A percentile compares a stretch with the other conserved stretches of the same genome.
Evolutionary conservation across 2,113 vertebrate species (phyloP).

Genomic region (Semnopithecus entellus): DNA sequence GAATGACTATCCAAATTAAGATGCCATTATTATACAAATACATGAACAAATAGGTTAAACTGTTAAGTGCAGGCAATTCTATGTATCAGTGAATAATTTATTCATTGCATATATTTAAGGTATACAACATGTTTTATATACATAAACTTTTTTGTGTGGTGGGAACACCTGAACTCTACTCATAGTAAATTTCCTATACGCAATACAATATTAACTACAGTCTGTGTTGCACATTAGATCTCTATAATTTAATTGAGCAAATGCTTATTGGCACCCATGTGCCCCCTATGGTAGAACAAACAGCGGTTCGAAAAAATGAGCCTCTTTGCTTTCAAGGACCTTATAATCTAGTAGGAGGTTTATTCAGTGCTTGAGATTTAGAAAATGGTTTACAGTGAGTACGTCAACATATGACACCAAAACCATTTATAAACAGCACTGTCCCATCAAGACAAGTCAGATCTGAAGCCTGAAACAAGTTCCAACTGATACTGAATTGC

Average conservation of each 20-base stretch:
- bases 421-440: neutral
- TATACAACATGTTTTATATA: neutral
- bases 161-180: neutral
- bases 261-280: neutral
- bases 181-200: neutral
- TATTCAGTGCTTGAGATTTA: neutral
- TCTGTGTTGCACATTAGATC: neutral
- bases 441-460: neutral
- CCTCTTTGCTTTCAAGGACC: neutral
- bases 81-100: neutral
- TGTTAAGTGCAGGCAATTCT: neutral
- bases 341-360: neutral
- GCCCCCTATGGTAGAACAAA: neutral
- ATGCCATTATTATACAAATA: neutral
- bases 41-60: neutral
- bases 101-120: neutral
- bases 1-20: neutral
- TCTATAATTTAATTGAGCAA: neutral
- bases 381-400: too few relatives aligned
- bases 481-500: neutral
- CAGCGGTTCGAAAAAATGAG: neutral
- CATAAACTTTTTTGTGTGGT: neutral
- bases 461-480: neutral
- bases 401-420: neutral
- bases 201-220: neutral